Evolutionary conservation across 1,140 invertebrate genomes (phyloP).

Genomic region (Apocrypta bakeri): DNA sequence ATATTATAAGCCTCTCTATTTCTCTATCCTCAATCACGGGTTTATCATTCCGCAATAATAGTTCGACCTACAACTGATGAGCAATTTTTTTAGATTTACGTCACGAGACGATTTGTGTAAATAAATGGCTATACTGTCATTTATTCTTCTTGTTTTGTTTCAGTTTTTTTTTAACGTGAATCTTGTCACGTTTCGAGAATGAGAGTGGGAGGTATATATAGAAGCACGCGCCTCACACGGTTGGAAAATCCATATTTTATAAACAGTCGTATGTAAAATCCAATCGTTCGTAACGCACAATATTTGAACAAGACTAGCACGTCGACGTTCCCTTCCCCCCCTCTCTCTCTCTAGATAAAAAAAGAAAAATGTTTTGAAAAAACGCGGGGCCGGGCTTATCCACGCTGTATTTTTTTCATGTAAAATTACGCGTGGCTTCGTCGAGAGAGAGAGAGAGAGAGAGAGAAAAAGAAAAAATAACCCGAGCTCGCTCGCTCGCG

Average conservation of each 20-base stretch:
- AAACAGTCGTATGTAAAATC: conserved; percentile 2
- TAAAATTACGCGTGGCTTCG: not conserved
- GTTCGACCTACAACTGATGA: not conserved
- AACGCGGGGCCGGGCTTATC: not conserved
- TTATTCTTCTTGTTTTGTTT: not conserved
- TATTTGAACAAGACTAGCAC: not conserved
- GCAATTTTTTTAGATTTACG: not conserved
- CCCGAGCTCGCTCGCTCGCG: not conserved
- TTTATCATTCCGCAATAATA: not conserved
- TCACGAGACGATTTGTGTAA: too few relatives aligned
- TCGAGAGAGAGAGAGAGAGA: not conserved
- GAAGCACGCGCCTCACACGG: too few relatives aligned
- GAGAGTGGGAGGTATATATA: too few relatives aligned
- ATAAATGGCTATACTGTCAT: too few relatives aligned
- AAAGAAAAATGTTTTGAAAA: not conserved
- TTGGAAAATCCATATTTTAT: not conserved
- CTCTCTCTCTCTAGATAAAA: not conserved
- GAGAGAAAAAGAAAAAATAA: not conserved
- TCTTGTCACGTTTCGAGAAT: not conserved
- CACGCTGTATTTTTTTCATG: not conserved
- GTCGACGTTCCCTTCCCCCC: not conserved
- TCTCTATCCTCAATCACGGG: too few relatives aligned
- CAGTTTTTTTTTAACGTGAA: not conserved
- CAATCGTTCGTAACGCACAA: not conserved
- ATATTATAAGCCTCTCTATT: not conserved